phyloP scores from a whole-genome alignment of 2,113 vertebrate species.

The Butastur rufipennis region DNA sequence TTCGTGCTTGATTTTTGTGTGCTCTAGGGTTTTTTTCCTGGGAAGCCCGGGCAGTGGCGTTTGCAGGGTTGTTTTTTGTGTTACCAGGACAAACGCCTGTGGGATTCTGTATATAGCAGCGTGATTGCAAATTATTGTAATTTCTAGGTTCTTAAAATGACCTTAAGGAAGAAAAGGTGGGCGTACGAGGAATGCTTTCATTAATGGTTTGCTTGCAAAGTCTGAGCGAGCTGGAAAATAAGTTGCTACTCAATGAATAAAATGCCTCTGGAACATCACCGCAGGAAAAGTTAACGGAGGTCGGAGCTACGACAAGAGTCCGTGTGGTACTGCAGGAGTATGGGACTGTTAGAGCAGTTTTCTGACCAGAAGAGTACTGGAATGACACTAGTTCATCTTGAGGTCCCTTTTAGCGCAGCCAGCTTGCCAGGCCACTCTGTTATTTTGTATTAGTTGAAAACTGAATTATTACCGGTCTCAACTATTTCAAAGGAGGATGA shows the following conservation, averaged over 20 bases:
- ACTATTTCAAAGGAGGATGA: not conserved
- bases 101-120: not conserved
- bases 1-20: not conserved
- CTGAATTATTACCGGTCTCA: accelerated
- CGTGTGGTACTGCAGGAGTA: not conserved
- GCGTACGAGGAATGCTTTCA: not conserved
- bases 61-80: not conserved
- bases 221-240: not conserved
- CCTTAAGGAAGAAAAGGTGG: not conserved
- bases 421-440: not conserved
- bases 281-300: accelerated
- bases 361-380: accelerated
- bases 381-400: not conserved
- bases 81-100: not conserved
- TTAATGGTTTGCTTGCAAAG: not conserved
- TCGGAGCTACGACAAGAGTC: accelerated
- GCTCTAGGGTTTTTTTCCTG: not conserved
- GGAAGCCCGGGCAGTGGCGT: not conserved
- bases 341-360: accelerated
- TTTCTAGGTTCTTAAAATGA: not conserved
- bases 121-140: not conserved
- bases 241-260: not conserved
- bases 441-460: not conserved
- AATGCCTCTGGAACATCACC: not conserved
- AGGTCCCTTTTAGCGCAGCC: not conserved